phyloP scores from a whole-genome alignment of 2,888 invertebrate species.

The Syritta pipiens region DNA sequence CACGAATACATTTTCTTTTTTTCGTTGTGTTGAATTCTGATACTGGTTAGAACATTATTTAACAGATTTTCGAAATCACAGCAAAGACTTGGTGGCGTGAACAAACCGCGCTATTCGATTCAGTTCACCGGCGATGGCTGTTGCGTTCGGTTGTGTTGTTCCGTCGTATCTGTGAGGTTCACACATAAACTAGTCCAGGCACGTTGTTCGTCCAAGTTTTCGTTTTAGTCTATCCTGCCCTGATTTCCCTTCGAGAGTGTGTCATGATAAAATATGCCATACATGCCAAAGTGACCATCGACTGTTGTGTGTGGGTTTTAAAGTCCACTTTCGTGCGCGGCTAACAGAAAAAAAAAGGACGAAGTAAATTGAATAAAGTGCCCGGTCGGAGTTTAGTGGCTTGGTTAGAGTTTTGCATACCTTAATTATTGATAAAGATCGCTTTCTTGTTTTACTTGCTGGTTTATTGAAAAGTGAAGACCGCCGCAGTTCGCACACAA shows the following conservation, averaged over 20 bases:
- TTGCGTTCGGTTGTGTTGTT: conserved; percentile 60
- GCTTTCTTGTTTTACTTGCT: conserved; percentile 42
- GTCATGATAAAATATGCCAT: conserved; percentile 24
- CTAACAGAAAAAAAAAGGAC: conserved; percentile 18
- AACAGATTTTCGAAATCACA: conserved; percentile 69
- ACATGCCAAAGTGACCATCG: conserved; percentile 48
- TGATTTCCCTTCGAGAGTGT: neutral
- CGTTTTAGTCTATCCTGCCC: neutral
- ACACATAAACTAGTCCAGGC: conserved; percentile 5
- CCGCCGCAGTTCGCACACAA: conserved; percentile 18
- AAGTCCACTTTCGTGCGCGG: conserved; percentile 42
- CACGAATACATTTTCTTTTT: no score
- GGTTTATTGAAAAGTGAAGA: conserved; percentile 51
- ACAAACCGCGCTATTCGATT: conserved; percentile 47
- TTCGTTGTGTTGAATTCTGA: no score
- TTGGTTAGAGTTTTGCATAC: conserved; percentile 59
- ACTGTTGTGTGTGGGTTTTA: neutral
- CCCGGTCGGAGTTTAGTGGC: conserved; percentile 37
- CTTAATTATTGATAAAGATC: conserved; percentile 67
- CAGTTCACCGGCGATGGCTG: conserved; percentile 64
- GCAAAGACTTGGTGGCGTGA: conserved; percentile 40
- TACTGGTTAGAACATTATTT: no score
- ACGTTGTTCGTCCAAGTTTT: conserved; percentile 21
- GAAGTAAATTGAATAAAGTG: conserved; percentile 58
- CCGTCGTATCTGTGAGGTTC: conserved; percentile 26